These are phyloP conservation scores for Ginglymostoma cirratum DNA, from an alignment of 2,113 vertebrate genomes.

Conservation along the genomic window DNA sequence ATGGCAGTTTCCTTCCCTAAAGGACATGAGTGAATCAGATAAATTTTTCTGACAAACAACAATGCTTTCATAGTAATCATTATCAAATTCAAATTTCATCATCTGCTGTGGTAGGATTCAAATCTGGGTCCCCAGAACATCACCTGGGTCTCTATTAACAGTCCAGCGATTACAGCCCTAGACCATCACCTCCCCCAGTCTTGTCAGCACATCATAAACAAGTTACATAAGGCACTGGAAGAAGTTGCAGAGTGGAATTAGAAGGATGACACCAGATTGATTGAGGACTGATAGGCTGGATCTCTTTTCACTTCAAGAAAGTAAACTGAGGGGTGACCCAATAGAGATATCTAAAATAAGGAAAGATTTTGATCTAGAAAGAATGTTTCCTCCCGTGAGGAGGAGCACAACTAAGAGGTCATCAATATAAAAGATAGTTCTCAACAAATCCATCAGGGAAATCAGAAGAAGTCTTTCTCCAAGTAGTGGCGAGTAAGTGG, in stretches of 20 bases:
- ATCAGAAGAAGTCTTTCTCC: not conserved
- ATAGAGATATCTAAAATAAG: not conserved
- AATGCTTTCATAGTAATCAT: too few species aligned
- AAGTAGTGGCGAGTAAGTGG: not conserved
- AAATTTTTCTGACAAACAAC: too few species aligned
- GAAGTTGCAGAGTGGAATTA: not conserved
- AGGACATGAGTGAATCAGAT: too few species aligned
- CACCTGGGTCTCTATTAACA: too few species aligned
- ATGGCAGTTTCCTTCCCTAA: too few species aligned
- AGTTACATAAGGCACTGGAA: not conserved
- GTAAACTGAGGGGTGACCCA: not conserved
- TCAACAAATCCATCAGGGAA: not conserved
- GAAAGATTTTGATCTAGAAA: not conserved
- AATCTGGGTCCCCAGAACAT: too few species aligned
- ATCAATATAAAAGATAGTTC: not conserved
- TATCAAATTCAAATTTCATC: too few species aligned
- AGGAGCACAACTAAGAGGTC: not conserved
- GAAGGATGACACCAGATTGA: not conserved
- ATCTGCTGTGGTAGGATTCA: too few species aligned
- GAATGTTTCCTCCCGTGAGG: not conserved
- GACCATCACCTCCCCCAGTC: too few species aligned
- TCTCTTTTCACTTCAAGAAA: not conserved
- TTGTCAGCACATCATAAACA: not conserved
- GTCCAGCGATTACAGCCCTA: too few species aligned
- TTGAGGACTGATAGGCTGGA: not conserved